Percentiles rank a stretch among this genome's conserved stretches.
Conservation (phyloP, 2,797 vertebrate species). For the Periophthalmus magnuspinnatus region DNA sequence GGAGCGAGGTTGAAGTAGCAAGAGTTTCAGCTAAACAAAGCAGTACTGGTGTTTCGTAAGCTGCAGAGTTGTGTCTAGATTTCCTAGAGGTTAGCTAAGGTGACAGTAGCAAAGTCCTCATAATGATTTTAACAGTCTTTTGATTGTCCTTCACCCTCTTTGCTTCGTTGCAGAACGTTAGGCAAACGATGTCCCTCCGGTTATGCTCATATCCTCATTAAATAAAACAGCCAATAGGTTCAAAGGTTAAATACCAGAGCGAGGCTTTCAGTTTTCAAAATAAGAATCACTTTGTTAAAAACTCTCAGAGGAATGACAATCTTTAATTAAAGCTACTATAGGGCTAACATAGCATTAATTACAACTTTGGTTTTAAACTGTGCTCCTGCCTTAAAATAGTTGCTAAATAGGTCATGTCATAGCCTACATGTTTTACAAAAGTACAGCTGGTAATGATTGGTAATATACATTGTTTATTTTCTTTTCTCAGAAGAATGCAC, state of each 20-base stretch:
- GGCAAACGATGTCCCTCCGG: conserved; percentile 5
- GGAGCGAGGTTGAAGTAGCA: conserved; percentile 1
- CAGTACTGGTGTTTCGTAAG: not conserved
- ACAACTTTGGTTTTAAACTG: not conserved
- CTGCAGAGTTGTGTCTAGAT: not conserved
- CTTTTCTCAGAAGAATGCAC: too few relatives aligned
- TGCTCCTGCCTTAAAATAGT: not conserved
- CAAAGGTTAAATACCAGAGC: conserved; percentile 17
- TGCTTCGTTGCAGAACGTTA: conserved; percentile 13
- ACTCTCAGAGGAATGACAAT: not conserved
- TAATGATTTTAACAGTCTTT: conserved; percentile 12
- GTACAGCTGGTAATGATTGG: too few relatives aligned
- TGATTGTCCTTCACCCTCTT: conserved; percentile 7
- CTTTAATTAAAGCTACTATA: not conserved
- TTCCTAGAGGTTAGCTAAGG: not conserved
- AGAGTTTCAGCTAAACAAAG: not conserved
- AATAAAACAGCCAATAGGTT: conserved; percentile 18
- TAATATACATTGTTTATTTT: too few relatives aligned
- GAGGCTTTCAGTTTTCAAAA: conserved; percentile 10
- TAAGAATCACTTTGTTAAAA: conserved; percentile 7
- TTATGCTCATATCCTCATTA: conserved; percentile 11
- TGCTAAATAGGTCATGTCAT: not conserved
- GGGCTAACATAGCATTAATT: not conserved
- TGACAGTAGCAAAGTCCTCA: not conserved
- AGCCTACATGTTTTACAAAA: too few relatives aligned